Percentiles rank a stretch among this genome's conserved stretches.
These are phyloP conservation scores for Falco rusticolus DNA, from an alignment of 2,797 vertebrate species.

Conservation along the genomic window DNA sequence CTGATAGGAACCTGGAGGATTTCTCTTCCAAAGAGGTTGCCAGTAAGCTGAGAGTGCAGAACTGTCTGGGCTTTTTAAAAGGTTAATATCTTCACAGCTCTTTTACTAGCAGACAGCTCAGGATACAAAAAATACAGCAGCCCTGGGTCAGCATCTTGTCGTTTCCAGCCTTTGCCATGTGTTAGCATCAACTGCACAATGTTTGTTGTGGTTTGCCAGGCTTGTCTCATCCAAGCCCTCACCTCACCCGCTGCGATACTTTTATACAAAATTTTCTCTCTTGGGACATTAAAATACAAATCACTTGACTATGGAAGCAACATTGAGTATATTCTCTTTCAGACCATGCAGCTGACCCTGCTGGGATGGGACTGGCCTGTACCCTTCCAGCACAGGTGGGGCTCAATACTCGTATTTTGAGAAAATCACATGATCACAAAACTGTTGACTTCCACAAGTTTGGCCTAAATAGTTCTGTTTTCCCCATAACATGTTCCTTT, in stretches of 20 bases:
- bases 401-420: background rate
- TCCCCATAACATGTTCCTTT: background rate
- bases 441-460: background rate
- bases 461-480: background rate
- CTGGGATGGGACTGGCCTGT: background rate
- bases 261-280: background rate
- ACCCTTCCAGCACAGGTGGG: background rate
- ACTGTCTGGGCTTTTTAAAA: background rate
- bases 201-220: background rate
- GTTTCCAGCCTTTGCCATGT: background rate
- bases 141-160: background rate
- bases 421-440: background rate
- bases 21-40: background rate
- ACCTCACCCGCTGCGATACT: background rate
- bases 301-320: background rate
- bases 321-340: background rate
- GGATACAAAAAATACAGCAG: background rate
- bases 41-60: background rate
- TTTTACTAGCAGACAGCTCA: background rate
- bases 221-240: background rate
- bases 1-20: background rate
- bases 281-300: background rate
- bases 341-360: background rate
- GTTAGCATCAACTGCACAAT: background rate
- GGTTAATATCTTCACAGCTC: background rate